A percentile compares a stretch with the other conserved stretches of the same genome.
phyloP scores from a whole-genome alignment of 2,888 invertebrate species.

The Melanostoma mellinum region DNA sequence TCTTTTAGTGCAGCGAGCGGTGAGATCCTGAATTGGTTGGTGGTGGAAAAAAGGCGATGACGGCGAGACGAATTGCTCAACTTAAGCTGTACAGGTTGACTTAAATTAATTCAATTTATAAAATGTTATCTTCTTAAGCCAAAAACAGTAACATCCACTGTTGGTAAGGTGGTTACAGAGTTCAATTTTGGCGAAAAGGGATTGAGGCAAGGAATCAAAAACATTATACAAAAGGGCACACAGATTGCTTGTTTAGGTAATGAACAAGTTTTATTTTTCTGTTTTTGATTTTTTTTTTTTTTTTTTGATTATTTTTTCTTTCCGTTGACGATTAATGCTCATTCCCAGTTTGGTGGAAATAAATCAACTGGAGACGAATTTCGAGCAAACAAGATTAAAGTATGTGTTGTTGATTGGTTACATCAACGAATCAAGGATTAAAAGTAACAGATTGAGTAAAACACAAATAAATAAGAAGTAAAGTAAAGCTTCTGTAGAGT shows the following conservation, averaged over 20 bases:
- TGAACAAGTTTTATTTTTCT: slow-evolving; percentile 22
- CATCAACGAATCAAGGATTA: slow-evolving; percentile 64
- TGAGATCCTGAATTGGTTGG: neutral
- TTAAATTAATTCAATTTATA: slow-evolving; percentile 70
- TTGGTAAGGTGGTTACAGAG: neutral
- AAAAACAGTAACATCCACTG: slow-evolving; percentile 25
- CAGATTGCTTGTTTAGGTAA: slow-evolving; percentile 33
- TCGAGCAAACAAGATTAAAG: slow-evolving; percentile 55
- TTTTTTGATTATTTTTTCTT: slow-evolving; percentile 21
- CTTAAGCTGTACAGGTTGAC: slow-evolving; percentile 64
- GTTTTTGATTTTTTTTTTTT: slow-evolving; percentile 26
- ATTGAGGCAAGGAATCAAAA: slow-evolving; percentile 14
- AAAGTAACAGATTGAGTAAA: too few species aligned
- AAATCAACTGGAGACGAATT: slow-evolving; percentile 68
- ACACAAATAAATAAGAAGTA: too few species aligned
- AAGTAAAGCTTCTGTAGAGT: too few species aligned
- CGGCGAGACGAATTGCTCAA: slow-evolving; percentile 62
- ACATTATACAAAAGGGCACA: slow-evolving; percentile 47
- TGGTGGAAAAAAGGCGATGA: slow-evolving; percentile 20
- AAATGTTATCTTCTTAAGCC: slow-evolving; percentile 53
- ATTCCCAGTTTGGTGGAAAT: slow-evolving; percentile 50
- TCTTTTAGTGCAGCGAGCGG: neutral
- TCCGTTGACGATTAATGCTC: slow-evolving; percentile 56
- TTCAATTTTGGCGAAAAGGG: neutral
- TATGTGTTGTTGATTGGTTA: slow-evolving; percentile 55